Evolutionary conservation across 2,888 invertebrate species (phyloP).

Genomic region (Acanthosepion lycidas): DNA sequence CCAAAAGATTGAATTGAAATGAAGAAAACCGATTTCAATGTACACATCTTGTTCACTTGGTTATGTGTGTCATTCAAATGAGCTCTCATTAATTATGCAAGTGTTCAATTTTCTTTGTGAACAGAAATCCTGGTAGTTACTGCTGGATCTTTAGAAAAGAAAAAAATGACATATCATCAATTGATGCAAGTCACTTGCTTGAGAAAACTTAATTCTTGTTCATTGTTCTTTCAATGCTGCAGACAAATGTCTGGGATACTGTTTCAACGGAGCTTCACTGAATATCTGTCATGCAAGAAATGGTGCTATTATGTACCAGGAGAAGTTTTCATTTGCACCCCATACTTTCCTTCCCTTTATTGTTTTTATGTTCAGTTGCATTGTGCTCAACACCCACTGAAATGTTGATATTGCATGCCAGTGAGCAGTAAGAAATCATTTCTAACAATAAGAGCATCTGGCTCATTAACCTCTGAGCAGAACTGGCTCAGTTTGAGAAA

Average conservation of each 20-base stretch:
- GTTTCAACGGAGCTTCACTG: constrained; percentile 1
- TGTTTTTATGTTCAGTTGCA: neutral
- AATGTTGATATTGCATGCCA: neutral
- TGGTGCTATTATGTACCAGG: constrained; percentile 8
- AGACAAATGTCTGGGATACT: constrained; percentile 6
- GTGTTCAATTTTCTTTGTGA: constrained; percentile 8
- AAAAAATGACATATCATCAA: neutral
- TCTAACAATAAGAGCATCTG: neutral
- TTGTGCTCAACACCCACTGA: neutral
- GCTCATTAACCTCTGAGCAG: neutral
- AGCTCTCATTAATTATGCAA: neutral
- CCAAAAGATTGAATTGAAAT: neutral
- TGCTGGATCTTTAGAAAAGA: constrained; percentile 33
- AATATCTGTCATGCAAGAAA: constrained; percentile 14
- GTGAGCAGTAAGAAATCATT: neutral
- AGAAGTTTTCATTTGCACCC: constrained; percentile 14
- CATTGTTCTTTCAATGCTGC: neutral
- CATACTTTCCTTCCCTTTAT: neutral
- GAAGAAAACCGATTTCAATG: neutral
- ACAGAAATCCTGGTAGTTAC: constrained; percentile 33
- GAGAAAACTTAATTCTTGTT: constrained; percentile 1
- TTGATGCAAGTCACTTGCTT: constrained; percentile 33
- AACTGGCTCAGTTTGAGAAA: neutral
- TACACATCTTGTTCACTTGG: neutral
- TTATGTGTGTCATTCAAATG: neutral